Conservation (phyloP, 2,113 vertebrate genomes). For the Ovis aries region DNA sequence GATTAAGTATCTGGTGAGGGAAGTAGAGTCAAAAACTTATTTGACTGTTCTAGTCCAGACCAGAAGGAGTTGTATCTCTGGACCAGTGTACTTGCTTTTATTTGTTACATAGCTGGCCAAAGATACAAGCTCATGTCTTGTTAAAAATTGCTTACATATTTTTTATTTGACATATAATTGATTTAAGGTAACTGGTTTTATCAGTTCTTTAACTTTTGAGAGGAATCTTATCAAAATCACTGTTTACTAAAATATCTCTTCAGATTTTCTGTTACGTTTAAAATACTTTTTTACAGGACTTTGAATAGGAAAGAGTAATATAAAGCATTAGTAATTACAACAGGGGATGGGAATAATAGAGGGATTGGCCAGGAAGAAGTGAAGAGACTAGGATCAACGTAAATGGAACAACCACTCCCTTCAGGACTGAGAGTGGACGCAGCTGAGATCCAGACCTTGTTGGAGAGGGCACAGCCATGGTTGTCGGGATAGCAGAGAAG, state of each 20-base stretch:
- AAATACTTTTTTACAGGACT: neutral
- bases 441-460: neutral
- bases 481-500: neutral
- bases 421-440: neutral
- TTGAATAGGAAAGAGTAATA: neutral
- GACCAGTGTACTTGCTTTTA: neutral
- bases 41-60: neutral
- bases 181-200: neutral
- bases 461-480: neutral
- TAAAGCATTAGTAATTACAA: neutral
- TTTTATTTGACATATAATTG: neutral
- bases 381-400: neutral
- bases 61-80: neutral
- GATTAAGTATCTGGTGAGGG: neutral
- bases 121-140: neutral
- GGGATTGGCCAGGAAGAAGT: neutral
- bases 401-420: neutral
- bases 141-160: neutral
- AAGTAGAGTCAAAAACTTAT: neutral
- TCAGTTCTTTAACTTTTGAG: neutral
- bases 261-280: neutral
- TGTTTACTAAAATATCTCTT: neutral
- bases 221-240: neutral
- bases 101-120: neutral
- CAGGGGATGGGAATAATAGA: neutral